phyloP scores from a whole-genome alignment of 2,113 vertebrate species.

The Sitta europaea region DNA sequence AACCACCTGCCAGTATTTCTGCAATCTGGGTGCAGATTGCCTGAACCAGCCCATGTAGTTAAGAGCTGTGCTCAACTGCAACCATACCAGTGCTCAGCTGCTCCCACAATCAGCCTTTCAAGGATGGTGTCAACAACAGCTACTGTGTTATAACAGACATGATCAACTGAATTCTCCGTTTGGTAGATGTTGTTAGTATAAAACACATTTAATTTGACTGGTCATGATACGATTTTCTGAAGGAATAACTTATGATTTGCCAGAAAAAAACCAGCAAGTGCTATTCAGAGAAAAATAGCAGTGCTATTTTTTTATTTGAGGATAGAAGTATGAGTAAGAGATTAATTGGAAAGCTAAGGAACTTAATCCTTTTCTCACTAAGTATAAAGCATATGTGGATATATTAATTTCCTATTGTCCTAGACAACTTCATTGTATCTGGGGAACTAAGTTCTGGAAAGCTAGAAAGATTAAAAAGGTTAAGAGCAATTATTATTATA shows the following conservation, averaged over 20 bases:
- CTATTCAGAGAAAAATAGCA: no score
- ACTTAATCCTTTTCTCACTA: background rate
- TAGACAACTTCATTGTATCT: background rate
- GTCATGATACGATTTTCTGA: background rate
- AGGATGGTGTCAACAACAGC: background rate
- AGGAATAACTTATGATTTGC: background rate
- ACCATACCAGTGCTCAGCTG: background rate
- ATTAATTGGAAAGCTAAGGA: background rate
- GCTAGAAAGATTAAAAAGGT: background rate
- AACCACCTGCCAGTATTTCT: background rate
- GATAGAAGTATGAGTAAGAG: background rate
- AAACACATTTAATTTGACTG: background rate
- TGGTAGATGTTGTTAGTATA: background rate
- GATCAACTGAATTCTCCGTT: background rate
- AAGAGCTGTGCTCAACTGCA: background rate
- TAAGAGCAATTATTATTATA: slow-evolving; percentile 13
- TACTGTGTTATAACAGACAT: background rate
- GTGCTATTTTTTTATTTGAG: no score
- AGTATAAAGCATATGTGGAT: background rate
- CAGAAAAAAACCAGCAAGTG: background rate
- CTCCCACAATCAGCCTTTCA: background rate
- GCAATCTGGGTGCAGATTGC: background rate
- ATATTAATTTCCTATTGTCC: background rate
- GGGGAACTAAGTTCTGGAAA: background rate
- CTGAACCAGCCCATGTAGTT: background rate